A percentile compares a stretch with the other conserved stretches of the same genome.
Conservation (phyloP, 2,797 vertebrate species). For the Tadarida brasiliensis region DNA sequence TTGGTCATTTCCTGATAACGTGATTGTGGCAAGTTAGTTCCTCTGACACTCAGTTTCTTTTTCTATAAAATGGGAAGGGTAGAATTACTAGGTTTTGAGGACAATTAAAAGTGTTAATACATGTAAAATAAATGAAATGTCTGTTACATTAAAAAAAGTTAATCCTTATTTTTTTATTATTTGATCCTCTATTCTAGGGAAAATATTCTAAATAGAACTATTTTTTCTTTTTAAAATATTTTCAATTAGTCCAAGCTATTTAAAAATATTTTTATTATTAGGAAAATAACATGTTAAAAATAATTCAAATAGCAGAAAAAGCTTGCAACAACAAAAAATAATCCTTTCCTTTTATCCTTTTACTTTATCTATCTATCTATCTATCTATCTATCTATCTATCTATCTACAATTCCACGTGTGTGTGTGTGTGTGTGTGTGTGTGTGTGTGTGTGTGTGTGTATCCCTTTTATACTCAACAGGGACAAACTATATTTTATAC, state of each 20-base stretch:
- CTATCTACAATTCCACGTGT: neutral
- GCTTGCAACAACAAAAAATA: neutral
- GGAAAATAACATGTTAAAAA: neutral
- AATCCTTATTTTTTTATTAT: neutral
- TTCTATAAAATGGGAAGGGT: neutral
- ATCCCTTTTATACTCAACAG: neutral
- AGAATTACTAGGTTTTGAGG: neutral
- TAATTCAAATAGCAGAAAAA: neutral
- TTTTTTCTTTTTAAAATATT: slow-evolving; percentile 3
- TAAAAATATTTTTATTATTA: neutral
- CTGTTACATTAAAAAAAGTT: neutral
- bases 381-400: neutral
- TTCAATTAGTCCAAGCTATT: neutral
- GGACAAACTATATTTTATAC: neutral
- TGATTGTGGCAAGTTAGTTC: neutral
- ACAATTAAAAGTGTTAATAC: neutral
- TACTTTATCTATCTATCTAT: neutral
- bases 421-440: too few species aligned
- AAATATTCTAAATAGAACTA: neutral
- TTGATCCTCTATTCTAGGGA: neutral
- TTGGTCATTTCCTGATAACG: neutral
- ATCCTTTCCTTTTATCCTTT: neutral
- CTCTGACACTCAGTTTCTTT: neutral
- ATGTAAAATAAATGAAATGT: neutral
- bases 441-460: too few species aligned